Evolutionary conservation across 2,888 invertebrate genomes (phyloP), one percentile per base, ranked within the genome.

Genomic region (Drosophila borborema): DNA sequence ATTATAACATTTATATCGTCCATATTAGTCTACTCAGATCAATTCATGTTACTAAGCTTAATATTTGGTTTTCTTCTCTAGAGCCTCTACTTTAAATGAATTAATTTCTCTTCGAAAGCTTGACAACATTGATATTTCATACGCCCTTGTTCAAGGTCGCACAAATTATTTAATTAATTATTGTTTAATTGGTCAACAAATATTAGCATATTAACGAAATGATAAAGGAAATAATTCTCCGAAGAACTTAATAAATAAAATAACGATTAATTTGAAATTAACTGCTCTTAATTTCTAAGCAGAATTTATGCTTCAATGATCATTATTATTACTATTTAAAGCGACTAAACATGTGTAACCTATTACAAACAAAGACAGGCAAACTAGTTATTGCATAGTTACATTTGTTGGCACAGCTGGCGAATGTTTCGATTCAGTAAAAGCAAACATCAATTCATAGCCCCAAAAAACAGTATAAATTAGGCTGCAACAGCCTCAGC

Each of bases 391-490:
- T 36, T 36, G 18, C 3, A 14, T 12, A n/a, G 16, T 48, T 48
- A 16, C 31, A 10, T 48, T 20, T 67, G 48, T 67, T 56, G 16
- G 14, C 9, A 34, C 56, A 56, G 56, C 58, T 59, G 45, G n/a
- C n/a, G 28, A 55, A 41, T 41, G 55, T 16, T 41, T 31, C 5
- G 56, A 38, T 34, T 54, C 12, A 31, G 8, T 8, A 9, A 53
- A 14, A 1, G 14, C n/a, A 55, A 45, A 31, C 7, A 38, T 8
- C 5, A 45, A 41, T 41, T 8, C 2, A 3, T 8, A 16, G 9
- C 4, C 16, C 12, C 12, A 14, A 53, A 51, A 61, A 51, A 49
- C 31, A 5, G 45, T 69, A 59, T 69, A 69, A 69, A 69, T 48
- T 16, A 8, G 4, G 20, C 28, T 18, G 53, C 1, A 1, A 3